Percentiles rank a stretch among this genome's conserved stretches.
These are phyloP conservation scores for Dromiciops gliroides DNA, from an alignment of 2,113 vertebrate genomes.

Conservation along the genomic window DNA sequence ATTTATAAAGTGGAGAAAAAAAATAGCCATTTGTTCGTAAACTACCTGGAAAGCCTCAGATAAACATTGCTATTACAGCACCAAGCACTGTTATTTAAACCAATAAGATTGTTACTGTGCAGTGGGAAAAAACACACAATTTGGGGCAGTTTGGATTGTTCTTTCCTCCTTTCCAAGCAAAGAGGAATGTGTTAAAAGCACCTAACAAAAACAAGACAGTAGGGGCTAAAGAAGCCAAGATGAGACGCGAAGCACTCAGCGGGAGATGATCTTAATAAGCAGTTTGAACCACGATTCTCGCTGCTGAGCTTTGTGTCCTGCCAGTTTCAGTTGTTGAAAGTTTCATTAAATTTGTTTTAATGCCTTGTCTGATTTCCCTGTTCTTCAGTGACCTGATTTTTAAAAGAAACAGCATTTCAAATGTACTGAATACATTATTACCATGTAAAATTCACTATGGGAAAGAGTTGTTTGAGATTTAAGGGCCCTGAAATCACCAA, in stretches of 20 bases:
- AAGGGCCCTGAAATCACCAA: constrained; percentile 53
- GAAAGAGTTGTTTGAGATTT: constrained; percentile 63
- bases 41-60: constrained; percentile 5
- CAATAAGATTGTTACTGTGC: constrained; percentile 17
- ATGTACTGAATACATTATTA: constrained; percentile 75
- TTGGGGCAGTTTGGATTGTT: constrained; percentile 32
- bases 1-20: neutral
- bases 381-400: constrained; percentile 80
- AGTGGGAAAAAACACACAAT: neutral
- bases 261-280: constrained; percentile 81
- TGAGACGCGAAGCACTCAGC: constrained; percentile 64
- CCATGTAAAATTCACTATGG: constrained; percentile 63
- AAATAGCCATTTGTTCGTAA: neutral
- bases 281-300: constrained; percentile 54
- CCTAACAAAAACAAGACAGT: constrained; percentile 72
- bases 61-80: neutral
- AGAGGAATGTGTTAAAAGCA: constrained; percentile 66
- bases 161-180: constrained; percentile 64
- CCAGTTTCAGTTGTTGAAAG: constrained; percentile 71
- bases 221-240: constrained; percentile 57
- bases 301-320: constrained; percentile 72
- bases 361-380: constrained; percentile 70
- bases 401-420: constrained; percentile 78
- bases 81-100: neutral
- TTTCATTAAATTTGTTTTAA: constrained; percentile 82